A percentile compares a stretch with the other conserved stretches of the same genome.
These are phyloP conservation scores for Casuarius casuarius DNA, from an alignment of 2,113 vertebrate species.

Conservation along the genomic window DNA sequence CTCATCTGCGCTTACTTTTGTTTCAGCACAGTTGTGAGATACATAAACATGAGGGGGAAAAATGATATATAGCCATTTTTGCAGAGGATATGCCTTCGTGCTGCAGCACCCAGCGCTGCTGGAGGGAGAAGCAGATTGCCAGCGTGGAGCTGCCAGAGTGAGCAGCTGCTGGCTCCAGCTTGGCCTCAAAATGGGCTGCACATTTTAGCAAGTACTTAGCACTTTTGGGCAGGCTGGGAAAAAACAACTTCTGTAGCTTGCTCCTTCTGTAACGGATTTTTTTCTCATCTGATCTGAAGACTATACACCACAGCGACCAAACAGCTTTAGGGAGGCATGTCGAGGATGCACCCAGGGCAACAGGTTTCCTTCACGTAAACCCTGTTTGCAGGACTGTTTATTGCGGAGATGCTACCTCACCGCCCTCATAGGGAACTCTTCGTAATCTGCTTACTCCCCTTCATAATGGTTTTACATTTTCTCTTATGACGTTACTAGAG, in stretches of 20 bases:
- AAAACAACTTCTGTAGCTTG: conserved; percentile 30
- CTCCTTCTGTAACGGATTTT: background rate
- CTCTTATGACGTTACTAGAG: background rate
- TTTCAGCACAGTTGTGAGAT: background rate
- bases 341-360: background rate
- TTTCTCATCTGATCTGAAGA: background rate
- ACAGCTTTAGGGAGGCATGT: background rate
- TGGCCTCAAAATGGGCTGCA: background rate
- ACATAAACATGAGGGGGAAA: background rate
- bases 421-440: background rate
- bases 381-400: background rate
- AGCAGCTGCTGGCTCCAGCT: conserved; percentile 33
- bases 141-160: background rate
- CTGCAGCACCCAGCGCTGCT: background rate
- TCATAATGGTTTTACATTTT: background rate
- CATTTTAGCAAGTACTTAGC: conserved; percentile 25
- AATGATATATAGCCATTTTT: background rate
- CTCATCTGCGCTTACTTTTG: background rate
- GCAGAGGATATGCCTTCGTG: background rate
- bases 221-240: background rate
- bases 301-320: background rate
- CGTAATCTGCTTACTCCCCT: background rate
- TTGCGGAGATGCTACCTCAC: background rate
- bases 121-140: background rate
- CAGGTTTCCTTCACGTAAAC: accelerated